A percentile compares a stretch with the other conserved stretches of the same genome.
phyloP scores from a whole-genome alignment of 1,140 invertebrate species.

The Triops longicaudatus region DNA sequence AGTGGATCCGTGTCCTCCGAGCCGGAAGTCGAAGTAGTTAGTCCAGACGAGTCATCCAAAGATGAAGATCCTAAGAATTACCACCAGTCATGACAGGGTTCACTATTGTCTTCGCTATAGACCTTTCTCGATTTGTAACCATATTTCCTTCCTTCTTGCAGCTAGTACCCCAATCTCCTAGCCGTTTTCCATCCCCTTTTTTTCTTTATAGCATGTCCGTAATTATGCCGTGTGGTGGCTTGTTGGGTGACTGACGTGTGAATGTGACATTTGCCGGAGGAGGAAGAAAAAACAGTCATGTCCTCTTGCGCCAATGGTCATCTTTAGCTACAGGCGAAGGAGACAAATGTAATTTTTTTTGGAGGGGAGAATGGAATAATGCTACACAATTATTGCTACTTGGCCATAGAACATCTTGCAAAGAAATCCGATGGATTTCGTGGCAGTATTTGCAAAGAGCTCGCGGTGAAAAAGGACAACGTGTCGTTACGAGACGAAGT shows the following conservation, averaged over 20 bases:
- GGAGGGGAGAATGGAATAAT: no score
- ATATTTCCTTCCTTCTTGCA: not conserved
- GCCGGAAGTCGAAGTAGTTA: conserved; percentile 2
- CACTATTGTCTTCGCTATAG: not conserved
- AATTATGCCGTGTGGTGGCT: not conserved
- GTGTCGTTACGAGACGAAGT: not conserved
- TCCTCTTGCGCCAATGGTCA: no score
- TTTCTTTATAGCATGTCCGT: not conserved
- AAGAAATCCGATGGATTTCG: no score
- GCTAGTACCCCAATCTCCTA: not conserved
- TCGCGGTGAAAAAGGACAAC: no score
- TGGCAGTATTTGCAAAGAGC: no score
- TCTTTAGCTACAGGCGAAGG: no score
- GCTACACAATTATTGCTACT: no score
- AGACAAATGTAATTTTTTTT: no score
- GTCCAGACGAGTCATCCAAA: conserved; percentile 8
- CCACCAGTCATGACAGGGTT: conserved; percentile 10
- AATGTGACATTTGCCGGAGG: no score
- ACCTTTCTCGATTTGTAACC: not conserved
- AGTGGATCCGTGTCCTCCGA: conserved; percentile 1
- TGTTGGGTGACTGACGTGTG: not conserved
- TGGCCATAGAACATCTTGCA: no score
- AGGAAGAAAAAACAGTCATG: no score
- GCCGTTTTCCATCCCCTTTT: not conserved
- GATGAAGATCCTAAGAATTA: not conserved